Evolutionary conservation across 2,113 vertebrate genomes (phyloP).

Genomic region (Oreocharis arfaki): DNA sequence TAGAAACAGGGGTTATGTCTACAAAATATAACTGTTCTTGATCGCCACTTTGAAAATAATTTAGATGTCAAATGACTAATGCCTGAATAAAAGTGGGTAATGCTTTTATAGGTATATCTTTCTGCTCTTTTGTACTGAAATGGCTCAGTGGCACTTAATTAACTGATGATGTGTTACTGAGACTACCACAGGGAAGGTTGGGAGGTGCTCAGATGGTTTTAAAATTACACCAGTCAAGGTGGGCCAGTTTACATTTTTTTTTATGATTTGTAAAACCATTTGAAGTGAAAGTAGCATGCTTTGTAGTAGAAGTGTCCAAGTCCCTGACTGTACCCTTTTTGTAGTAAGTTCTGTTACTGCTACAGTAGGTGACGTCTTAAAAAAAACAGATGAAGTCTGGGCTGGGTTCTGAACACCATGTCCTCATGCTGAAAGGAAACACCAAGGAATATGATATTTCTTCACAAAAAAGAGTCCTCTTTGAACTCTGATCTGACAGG

Average conservation of each 20-base stretch:
- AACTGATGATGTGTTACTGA: not conserved
- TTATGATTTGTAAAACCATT: not conserved
- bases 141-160: not conserved
- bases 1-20: not conserved
- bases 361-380: not conserved
- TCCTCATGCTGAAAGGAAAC: not conserved
- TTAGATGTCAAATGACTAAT: not conserved
- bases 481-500: not conserved
- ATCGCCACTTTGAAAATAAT: not conserved
- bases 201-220: not conserved
- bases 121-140: not conserved
- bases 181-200: not conserved
- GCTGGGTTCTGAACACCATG: not conserved
- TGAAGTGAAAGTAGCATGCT: not conserved
- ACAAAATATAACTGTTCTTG: not conserved
- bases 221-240: not conserved
- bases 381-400: not conserved
- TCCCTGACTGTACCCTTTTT: not conserved
- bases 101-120: not conserved
- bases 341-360: not conserved
- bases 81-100: not conserved
- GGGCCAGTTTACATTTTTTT: constrained; percentile 4
- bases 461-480: not conserved
- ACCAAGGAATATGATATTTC: not conserved
- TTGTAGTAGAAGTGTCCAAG: not conserved